Evolutionary conservation across 1,140 invertebrate species (phyloP).

Genomic region (Pseudomyrmex pallidus): DNA sequence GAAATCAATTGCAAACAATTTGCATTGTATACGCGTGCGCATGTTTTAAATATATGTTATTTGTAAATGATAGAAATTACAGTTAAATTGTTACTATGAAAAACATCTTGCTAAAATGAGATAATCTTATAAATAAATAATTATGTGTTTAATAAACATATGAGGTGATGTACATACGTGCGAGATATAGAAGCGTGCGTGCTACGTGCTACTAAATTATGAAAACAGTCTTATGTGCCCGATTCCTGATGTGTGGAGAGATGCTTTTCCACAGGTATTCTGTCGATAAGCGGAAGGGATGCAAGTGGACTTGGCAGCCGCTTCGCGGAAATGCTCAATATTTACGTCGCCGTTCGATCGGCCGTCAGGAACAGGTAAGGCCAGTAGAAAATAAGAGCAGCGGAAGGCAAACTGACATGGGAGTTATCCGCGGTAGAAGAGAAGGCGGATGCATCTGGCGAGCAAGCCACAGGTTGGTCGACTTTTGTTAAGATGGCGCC

Average conservation of each 20-base stretch:
- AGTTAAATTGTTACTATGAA: too few relatives aligned
- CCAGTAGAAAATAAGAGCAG: slow-evolving; percentile 72
- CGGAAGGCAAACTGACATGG: slow-evolving; percentile 71
- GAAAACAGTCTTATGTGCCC: slow-evolving; percentile 46
- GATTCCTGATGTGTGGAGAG: slow-evolving; percentile 55
- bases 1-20: too few relatives aligned
- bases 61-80: neutral
- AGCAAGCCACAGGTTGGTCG: slow-evolving; percentile 65
- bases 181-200: neutral
- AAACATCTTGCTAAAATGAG: too few relatives aligned
- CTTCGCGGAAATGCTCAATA: slow-evolving; percentile 73
- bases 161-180: too few relatives aligned
- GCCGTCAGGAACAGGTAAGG: slow-evolving; percentile 73
- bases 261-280: slow-evolving; percentile 61
- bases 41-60: neutral
- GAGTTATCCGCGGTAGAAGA: slow-evolving; percentile 71
- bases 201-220: slow-evolving; percentile 49
- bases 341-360: slow-evolving; percentile 74
- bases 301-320: slow-evolving; percentile 69
- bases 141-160: too few relatives aligned
- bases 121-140: too few relatives aligned
- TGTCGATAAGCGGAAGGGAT: slow-evolving; percentile 71
- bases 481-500: slow-evolving; percentile 74
- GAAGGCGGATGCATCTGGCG: slow-evolving; percentile 56
- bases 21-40: neutral